Evolutionary conservation across 2,113 vertebrate genomes (phyloP).

Genomic region (Clarias batrachus): DNA sequence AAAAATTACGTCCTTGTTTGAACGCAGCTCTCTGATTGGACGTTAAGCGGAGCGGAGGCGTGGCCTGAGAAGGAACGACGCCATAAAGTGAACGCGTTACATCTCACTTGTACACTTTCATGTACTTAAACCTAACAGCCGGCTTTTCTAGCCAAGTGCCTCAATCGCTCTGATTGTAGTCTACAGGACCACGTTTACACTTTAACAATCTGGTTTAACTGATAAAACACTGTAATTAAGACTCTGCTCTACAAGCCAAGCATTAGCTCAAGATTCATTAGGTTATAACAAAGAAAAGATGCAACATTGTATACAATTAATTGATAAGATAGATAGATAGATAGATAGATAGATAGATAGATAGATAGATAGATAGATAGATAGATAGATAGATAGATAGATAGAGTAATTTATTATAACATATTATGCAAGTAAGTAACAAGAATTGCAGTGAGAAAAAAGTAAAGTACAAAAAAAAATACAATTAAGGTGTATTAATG

Average conservation of each 20-base stretch:
- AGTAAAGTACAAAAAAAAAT: too few species aligned
- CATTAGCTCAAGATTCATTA: not conserved
- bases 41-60: not conserved
- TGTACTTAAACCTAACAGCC: too few species aligned
- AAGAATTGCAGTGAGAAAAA: too few species aligned
- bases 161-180: not conserved
- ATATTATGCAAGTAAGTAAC: too few species aligned
- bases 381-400: too few species aligned
- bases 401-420: too few species aligned
- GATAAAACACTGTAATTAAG: not conserved
- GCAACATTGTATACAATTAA: not conserved
- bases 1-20: not conserved
- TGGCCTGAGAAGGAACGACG: not conserved
- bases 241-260: not conserved
- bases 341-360: too few species aligned
- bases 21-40: constrained; percentile 10
- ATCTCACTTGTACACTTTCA: not conserved
- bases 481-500: too few species aligned
- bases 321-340: not conserved
- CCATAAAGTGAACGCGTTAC: not conserved
- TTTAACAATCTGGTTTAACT: not conserved
- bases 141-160: not conserved
- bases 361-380: too few species aligned
- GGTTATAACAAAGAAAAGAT: not conserved
- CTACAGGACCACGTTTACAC: not conserved